Evolutionary conservation across 2,888 invertebrate genomes (phyloP).

Genomic region (Noctua comes): DNA sequence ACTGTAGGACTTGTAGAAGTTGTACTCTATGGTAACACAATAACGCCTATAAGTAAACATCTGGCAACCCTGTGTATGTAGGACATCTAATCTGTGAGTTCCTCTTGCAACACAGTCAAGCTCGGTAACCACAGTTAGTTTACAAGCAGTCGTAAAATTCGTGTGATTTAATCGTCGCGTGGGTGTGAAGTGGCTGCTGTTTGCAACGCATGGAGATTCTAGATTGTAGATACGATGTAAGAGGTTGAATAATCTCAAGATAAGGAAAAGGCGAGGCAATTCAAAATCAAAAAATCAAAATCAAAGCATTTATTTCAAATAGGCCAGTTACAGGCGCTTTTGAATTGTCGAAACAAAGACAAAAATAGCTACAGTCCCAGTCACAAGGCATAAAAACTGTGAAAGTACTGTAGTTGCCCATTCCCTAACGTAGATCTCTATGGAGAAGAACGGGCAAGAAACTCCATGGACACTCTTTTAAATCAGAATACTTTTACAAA

Average conservation of each 20-base stretch:
- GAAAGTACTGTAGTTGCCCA: too few species aligned
- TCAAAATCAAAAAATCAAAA: too few species aligned
- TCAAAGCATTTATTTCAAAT: too few species aligned
- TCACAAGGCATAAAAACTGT: too few species aligned
- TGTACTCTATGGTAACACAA: constrained; percentile 21
- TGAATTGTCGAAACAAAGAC: too few species aligned
- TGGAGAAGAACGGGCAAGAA: too few species aligned
- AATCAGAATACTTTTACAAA: too few species aligned
- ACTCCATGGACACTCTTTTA: too few species aligned
- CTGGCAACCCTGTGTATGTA: constrained; percentile 69
- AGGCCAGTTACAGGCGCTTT: too few species aligned
- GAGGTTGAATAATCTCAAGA: constrained; percentile 29
- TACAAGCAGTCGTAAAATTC: constrained; percentile 67
- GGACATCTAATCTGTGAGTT: constrained; percentile 77
- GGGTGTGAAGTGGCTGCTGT: constrained; percentile 62
- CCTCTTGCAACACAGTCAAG: constrained; percentile 77
- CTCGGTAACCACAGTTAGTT: constrained; percentile 65
- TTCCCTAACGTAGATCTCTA: too few species aligned
- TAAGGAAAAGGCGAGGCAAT: background rate
- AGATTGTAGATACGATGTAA: constrained; percentile 20
- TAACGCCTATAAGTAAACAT: constrained; percentile 11
- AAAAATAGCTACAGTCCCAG: too few species aligned
- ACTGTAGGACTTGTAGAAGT: background rate
- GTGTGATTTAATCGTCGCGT: constrained; percentile 69
- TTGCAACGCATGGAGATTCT: constrained; percentile 21